Conservation (phyloP, 2,113 vertebrate genomes). For the Onychostruthus taczanowskii region DNA sequence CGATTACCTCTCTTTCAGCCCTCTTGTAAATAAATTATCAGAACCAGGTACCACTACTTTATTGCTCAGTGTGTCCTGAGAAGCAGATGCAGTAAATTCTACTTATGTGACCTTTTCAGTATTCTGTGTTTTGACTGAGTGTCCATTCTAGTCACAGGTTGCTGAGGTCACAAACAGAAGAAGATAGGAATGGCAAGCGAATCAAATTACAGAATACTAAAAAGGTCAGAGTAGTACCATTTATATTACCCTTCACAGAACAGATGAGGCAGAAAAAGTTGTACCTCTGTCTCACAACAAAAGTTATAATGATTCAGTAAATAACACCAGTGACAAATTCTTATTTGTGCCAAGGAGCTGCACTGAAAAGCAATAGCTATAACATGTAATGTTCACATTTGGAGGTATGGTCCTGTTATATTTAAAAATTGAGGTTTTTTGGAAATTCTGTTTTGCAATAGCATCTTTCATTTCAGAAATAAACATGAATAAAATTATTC, state of each 20-base stretch:
- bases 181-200: conserved; percentile 56
- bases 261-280: conserved; percentile 52
- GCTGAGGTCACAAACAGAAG: conserved; percentile 60
- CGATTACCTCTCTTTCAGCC: background rate
- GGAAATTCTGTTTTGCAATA: background rate
- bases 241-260: conserved; percentile 66
- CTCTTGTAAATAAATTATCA: conserved; percentile 17
- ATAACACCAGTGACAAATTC: conserved; percentile 28
- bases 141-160: conserved; percentile 68
- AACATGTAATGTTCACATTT: background rate
- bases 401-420: background rate
- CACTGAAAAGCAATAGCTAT: background rate
- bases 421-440: background rate
- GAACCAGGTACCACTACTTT: conserved; percentile 39
- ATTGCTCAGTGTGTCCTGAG: conserved; percentile 27
- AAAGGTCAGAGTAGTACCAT: conserved; percentile 71
- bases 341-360: background rate
- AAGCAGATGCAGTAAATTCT: conserved; percentile 47
- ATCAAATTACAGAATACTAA: conserved; percentile 74
- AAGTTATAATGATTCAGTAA: conserved; percentile 48
- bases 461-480: background rate
- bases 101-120: conserved; percentile 74
- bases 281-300: conserved; percentile 33
- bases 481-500: background rate
- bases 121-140: conserved; percentile 70